Evolutionary conservation across 2,888 invertebrate genomes (phyloP), one percentile per base, ranked within the genome.

Genomic region (Phrixothrix hirtus): DNA sequence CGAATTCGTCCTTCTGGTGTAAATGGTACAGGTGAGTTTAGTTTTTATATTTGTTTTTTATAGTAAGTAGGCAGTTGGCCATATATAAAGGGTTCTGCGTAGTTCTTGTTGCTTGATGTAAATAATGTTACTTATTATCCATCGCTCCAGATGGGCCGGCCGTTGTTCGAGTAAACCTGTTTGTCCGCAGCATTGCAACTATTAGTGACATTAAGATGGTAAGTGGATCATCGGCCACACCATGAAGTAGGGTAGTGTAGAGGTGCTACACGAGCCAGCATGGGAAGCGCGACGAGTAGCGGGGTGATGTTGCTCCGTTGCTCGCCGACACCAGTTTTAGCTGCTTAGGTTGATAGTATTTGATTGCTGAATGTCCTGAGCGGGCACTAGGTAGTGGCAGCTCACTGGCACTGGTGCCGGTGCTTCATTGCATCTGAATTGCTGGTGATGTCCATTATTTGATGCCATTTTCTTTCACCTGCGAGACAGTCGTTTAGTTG

Each of bases 181-280:
- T 94, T 88, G 92, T 96, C 80, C 85, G 96, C 85, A 94, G 91
- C 88, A 93, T 96, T 77, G 92, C 92, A 77, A 95, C 95, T 77
- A 96, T 96, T 83, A 95, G 95, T 87, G 96, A 96, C 86, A 95
- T 92, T 81, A 95, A 95, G 84, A 96, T 96, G 95, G 96, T 96
- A 90, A 94, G 94, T 92, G 77, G 69, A 55, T 57, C 49, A 61
- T 59, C 57, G 62, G 61, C 63, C 61, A 64, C 60, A 59, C 65
- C 62, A 65, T 72, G 71, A 65, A 64, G 70, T 73, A 72, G 71
- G 67, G 63, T 73, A 73, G 71, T 67, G 66, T 72, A 72, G 71
- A 70, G 66, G 63, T 68, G 70, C 67, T 70, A 69, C 64, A 68
- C 70, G 67, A 72, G 71, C 70, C 71, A 67, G 70, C 70, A 71